phyloP scores from a whole-genome alignment of 2,797 vertebrate genomes.

The Liasis olivaceus region DNA sequence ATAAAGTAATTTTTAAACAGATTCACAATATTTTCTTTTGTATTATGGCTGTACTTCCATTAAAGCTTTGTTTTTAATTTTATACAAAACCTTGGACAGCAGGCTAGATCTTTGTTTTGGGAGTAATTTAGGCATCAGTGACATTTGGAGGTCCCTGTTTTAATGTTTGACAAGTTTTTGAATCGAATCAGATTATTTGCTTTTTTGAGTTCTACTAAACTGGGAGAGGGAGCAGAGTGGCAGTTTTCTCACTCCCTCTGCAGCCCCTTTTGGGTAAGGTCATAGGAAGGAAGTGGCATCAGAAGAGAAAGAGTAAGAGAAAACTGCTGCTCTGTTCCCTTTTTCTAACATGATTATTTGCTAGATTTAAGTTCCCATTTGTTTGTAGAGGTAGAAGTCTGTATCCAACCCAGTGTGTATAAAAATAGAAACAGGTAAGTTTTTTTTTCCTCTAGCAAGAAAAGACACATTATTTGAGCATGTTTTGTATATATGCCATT shows the following conservation, averaged over 20 bases:
- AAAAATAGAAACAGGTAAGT: slow-evolving; percentile 36
- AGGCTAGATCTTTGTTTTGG: background rate
- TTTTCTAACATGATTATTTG: background rate
- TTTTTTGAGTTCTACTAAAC: background rate
- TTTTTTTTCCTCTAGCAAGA: background rate
- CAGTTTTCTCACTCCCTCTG: background rate
- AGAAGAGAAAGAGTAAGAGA: background rate
- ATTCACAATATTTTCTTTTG: background rate
- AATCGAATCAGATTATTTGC: background rate
- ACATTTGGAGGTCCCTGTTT: background rate
- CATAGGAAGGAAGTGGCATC: background rate
- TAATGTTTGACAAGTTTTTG: background rate
- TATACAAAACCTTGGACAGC: background rate
- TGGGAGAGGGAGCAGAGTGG: background rate
- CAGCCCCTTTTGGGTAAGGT: background rate
- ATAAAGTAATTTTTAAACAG: background rate
- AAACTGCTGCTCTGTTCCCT: background rate
- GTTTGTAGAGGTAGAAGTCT: background rate
- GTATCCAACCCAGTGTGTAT: slow-evolving; percentile 18
- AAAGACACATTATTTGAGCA: background rate
- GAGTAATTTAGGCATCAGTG: background rate
- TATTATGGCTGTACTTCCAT: background rate
- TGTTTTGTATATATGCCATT: slow-evolving; percentile 35
- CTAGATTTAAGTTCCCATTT: background rate
- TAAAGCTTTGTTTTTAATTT: background rate